Base-by-base conservation (phyloP, 2,888 invertebrate species). In the Branchipolynoe longqiensis region DNA sequence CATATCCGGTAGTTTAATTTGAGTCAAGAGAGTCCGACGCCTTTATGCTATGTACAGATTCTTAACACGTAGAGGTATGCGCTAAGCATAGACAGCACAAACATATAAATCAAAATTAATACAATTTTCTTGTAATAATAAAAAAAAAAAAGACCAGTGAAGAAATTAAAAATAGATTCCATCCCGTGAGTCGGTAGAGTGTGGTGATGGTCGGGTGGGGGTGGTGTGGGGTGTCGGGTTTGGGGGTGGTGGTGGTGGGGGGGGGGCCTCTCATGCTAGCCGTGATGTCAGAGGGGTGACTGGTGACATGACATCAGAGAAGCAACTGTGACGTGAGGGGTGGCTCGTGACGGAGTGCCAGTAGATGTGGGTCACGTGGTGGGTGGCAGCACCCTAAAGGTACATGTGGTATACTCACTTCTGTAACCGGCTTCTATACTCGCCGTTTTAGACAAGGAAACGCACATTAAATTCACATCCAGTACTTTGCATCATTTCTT, bases 361-460 rank as follows among this genome's bases (percentile, higher is more conserved):
- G 69, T 69, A 38, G 33, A 69, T 8, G 69, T 33, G 25, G 69
- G 69, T 69, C 22, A n/a, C n/a, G 36, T 33, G 18, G 25, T 38
- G 69, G 69, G 69, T 69, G 69, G 33, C 69, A n/a, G n/a, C 38
- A 69, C 18, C 69, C 69, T 38, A 38, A 18, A n/a, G n/a, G n/a
- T n/a, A n/a, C n/a, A n/a, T n/a, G n/a, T n/a, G n/a, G 38, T 38
- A 69, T 78, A 78, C 78, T 78, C 54, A 78, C 78, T 78, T 78
- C 78, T 41, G 1, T 12, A 1, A 78, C 78, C 54, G 78, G 78
- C 54, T 78, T 78, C 78, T 78, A 78, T n/a, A 69, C 2, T 41
- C 3, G 78, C 78, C 41, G 78, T 48, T 48, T 18, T n/a, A n/a
- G 48, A 78, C 28, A 48, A 78, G 78, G 78, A 78, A 41, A 78